phyloP scores from a whole-genome alignment of 2,113 vertebrate genomes.

The Myocastor coypus region DNA sequence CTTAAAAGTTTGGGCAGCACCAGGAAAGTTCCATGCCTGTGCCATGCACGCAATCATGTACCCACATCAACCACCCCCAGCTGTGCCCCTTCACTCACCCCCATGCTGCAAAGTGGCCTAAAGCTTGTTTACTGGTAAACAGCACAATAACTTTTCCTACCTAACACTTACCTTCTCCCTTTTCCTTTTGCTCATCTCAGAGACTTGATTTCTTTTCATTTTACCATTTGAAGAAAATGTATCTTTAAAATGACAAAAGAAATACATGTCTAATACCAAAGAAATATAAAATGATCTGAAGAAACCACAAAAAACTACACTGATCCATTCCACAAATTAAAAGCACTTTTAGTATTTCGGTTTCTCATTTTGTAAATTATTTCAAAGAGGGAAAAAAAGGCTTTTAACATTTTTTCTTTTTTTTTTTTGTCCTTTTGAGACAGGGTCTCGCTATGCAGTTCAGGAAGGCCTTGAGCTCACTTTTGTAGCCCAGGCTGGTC shows the following conservation, averaged over 20 bases:
- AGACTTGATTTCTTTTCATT: conserved; percentile 15
- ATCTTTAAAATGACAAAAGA: background rate
- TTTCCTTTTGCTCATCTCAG: background rate
- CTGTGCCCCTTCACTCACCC: conserved; percentile 4
- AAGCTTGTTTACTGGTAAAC: background rate
- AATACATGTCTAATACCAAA: background rate
- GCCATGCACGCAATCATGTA: background rate
- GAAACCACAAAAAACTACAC: background rate
- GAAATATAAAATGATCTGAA: conserved; percentile 22
- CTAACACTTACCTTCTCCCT: background rate
- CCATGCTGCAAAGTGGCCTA: background rate
- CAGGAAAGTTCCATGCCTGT: no score
- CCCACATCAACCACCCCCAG: background rate
- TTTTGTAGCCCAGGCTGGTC: no score
- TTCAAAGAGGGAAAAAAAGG: no score
- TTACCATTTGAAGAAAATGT: conserved; percentile 20
- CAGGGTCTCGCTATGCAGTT: no score
- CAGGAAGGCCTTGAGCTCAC: no score
- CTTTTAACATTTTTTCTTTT: no score
- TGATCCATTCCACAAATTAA: background rate
- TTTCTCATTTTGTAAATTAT: background rate
- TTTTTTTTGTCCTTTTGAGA: no score
- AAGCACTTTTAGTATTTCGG: background rate
- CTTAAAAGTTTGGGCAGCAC: no score
- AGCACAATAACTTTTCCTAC: background rate